These are phyloP conservation scores for Dermatophagoides farinae DNA, from an alignment of 1,140 invertebrate species.

Conservation along the genomic window DNA sequence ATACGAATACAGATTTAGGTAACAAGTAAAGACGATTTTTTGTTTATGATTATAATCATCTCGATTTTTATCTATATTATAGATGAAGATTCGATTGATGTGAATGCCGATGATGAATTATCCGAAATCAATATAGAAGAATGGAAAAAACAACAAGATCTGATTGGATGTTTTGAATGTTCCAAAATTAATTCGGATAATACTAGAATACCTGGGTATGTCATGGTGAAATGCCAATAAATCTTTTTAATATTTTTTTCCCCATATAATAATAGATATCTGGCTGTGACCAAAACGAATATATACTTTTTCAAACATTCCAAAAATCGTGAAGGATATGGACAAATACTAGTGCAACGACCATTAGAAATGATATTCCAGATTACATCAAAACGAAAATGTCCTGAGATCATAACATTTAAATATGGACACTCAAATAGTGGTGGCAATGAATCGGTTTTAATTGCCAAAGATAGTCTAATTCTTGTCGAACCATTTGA, in stretches of 20 bases:
- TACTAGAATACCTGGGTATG: constrained; percentile 51
- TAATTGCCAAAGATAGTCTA: constrained; percentile 14
- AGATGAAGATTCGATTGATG: constrained; percentile 21
- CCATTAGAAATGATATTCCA: constrained; percentile 73
- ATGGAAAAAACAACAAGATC: constrained; percentile 61
- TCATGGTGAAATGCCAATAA: background rate
- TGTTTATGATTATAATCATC: background rate
- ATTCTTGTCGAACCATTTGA: constrained; percentile 14
- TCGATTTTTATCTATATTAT: constrained; percentile 12
- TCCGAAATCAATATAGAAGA: constrained; percentile 42
- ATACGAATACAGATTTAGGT: constrained; percentile 50
- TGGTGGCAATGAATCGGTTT: constrained; percentile 35
- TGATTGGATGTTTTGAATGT: constrained; percentile 66
- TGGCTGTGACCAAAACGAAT: constrained; percentile 69
- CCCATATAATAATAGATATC: constrained; percentile 34
- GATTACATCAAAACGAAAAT: constrained; percentile 80
- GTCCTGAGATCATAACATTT: constrained; percentile 85
- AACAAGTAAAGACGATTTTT: constrained; percentile 15
- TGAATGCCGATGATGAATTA: constrained; percentile 36
- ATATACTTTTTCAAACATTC: constrained; percentile 67
- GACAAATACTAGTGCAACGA: constrained; percentile 58
- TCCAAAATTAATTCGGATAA: constrained; percentile 73
- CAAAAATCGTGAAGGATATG: constrained; percentile 45
- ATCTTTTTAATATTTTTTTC: background rate
- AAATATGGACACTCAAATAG: constrained; percentile 56